These are phyloP conservation scores for Semotilus atromaculatus DNA, from an alignment of 2,797 vertebrate species.

Conservation along the genomic window DNA sequence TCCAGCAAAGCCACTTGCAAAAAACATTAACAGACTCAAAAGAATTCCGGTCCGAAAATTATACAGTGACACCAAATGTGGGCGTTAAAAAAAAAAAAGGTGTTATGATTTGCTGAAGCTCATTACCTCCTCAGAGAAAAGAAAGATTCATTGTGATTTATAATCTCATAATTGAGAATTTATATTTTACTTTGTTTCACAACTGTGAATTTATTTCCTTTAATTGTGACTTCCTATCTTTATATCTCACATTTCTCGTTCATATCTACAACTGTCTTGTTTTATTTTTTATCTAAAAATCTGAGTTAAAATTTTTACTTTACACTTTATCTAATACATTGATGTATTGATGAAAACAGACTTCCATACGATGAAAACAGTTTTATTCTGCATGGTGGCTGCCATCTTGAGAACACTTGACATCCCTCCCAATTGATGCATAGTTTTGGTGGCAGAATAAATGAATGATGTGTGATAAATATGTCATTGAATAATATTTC, in stretches of 20 bases:
- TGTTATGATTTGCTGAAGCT: neutral
- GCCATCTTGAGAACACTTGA: neutral
- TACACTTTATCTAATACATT: neutral
- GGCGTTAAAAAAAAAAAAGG: neutral
- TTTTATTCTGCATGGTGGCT: neutral
- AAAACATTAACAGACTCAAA: conserved; percentile 27
- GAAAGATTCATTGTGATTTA: neutral
- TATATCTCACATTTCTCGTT: neutral
- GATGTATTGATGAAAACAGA: too few relatives aligned
- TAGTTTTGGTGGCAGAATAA: neutral
- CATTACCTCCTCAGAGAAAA: neutral
- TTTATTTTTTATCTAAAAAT: neutral
- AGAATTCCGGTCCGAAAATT: neutral
- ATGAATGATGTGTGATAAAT: neutral
- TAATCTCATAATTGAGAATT: neutral
- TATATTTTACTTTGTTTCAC: neutral
- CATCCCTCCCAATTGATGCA: neutral
- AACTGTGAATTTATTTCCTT: neutral
- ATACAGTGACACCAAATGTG: neutral
- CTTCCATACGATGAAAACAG: too few relatives aligned
- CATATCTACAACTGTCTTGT: neutral
- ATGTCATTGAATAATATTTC: neutral
- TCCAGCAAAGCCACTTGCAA: conserved; percentile 32
- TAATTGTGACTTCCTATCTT: neutral
- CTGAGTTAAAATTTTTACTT: neutral